Evolutionary conservation across 1,140 invertebrate genomes (phyloP), one percentile per base, ranked within the genome.

Genomic region (Mesaphorura yosii): DNA sequence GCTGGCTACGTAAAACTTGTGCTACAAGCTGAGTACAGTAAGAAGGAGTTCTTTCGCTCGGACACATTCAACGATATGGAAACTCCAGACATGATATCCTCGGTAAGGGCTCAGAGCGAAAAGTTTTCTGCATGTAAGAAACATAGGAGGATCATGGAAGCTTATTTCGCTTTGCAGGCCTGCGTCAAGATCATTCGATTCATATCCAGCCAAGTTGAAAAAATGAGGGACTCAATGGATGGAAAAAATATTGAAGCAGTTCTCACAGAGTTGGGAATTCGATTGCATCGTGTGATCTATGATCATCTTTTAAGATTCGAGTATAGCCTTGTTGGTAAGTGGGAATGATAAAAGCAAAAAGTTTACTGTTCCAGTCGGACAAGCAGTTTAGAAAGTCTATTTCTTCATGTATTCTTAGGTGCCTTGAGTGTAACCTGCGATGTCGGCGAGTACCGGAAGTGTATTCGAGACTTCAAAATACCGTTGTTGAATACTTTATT

Each of bases 401-500:
- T 50, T 6, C 17, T 31, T 6, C 5, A 46, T 27, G 25, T 46
- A 12, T 46, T 46, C 22, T 39, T 66, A 85, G 85, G 91, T 51
- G 93, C 91, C 2, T 95, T 98, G 87, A 84, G 91, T 68, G 88
- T 88, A 1, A 94, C 98, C 57, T 97, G 90, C 73, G 95, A 98
- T 75, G 86, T 98, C 48, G 96, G 95, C 66, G 94, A 97, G 68
- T 82, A 83, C 68, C 75, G 91, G 27, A 89, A 81, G 67, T 88
- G 81, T 72, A 81, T 84, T 10, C 78, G 83, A 60, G 73, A 78
- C 62, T 76, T 88, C 64, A 75, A 81, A 52, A 77, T 86, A 27
- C 75, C 82, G 0, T 69, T 90, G 26, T 82, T 96, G 14, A 83
- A 79, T 20, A 81, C 83, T 38, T 72, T 96, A 20, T 98, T 98